A percentile compares a stretch with the other conserved stretches of the same genome.
These are phyloP conservation scores for Argynnis bischoffii DNA, from an alignment of 2,888 invertebrate species.

Conservation along the genomic window DNA sequence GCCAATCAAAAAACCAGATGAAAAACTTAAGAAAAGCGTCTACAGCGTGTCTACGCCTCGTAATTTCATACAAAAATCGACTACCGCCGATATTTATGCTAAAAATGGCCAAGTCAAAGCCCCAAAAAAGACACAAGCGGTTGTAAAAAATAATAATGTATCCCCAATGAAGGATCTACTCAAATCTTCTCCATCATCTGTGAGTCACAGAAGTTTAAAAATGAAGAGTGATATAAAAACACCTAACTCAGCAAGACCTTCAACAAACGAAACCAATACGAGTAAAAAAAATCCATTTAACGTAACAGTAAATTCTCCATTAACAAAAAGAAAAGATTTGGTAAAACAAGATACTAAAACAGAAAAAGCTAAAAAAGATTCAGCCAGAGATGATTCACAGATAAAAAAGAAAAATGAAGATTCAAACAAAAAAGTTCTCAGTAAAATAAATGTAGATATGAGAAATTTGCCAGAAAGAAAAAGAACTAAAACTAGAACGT, in stretches of 20 bases:
- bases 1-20: slow-evolving; percentile 50
- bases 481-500: slow-evolving; percentile 69
- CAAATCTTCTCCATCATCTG: slow-evolving; percentile 61
- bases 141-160: slow-evolving; percentile 44
- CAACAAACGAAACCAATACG: slow-evolving; percentile 40
- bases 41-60: slow-evolving; percentile 58
- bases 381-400: slow-evolving; percentile 34
- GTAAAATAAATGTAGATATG: background rate
- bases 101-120: slow-evolving; percentile 53
- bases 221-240: slow-evolving; percentile 23
- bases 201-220: slow-evolving; percentile 41
- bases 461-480: slow-evolving; percentile 48
- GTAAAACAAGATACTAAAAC: slow-evolving; percentile 34
- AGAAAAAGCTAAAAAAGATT: slow-evolving; percentile 24
- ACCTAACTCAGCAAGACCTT: slow-evolving; percentile 37
- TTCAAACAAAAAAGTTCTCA: slow-evolving; percentile 28
- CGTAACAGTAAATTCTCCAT: slow-evolving; percentile 67
- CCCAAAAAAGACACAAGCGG: slow-evolving; percentile 53
- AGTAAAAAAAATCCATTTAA: slow-evolving; percentile 52
- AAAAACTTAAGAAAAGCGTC: slow-evolving; percentile 55
- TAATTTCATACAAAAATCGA: slow-evolving; percentile 57
- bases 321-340: slow-evolving; percentile 50
- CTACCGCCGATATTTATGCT: slow-evolving; percentile 65
- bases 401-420: background rate
- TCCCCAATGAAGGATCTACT: slow-evolving; percentile 64